Conservation (phyloP, 1,140 invertebrate genomes). For the Bombus confusus region DNA sequence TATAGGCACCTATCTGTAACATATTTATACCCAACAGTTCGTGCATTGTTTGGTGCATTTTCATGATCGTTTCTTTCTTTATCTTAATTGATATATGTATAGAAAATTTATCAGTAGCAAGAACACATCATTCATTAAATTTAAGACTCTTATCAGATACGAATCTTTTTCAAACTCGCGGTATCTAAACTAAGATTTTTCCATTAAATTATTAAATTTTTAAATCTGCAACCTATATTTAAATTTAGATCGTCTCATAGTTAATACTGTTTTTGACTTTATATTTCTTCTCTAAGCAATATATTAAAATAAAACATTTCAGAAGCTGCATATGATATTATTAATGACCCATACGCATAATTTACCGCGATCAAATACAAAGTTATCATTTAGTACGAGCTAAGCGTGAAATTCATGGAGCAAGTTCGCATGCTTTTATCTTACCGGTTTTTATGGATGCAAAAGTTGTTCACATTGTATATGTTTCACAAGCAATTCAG, state of each 20-base stretch:
- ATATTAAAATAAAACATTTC: not conserved
- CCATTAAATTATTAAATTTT: not conserved
- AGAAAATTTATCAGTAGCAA: not conserved
- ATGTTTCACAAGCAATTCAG: not conserved
- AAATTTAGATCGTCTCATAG: too few relatives aligned
- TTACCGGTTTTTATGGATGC: not conserved
- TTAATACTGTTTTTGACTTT: too few relatives aligned
- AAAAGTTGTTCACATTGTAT: not conserved
- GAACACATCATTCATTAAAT: not conserved
- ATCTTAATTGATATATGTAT: not conserved
- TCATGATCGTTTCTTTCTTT: not conserved
- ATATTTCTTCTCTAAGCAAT: too few relatives aligned
- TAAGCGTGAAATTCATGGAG: constrained; percentile 3
- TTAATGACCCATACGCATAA: not conserved
- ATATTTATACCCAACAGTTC: not conserved
- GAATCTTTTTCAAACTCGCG: not conserved
- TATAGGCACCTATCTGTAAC: too few relatives aligned
- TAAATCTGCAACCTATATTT: not conserved
- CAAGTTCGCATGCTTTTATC: not conserved
- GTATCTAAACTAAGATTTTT: not conserved
- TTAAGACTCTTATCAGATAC: not conserved
- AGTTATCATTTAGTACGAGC: not conserved
- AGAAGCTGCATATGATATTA: not conserved
- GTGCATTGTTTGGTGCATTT: not conserved
- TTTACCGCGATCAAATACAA: not conserved